phyloP scores from a whole-genome alignment of 2,888 invertebrate species.

The Lampropteryx suffumata region DNA sequence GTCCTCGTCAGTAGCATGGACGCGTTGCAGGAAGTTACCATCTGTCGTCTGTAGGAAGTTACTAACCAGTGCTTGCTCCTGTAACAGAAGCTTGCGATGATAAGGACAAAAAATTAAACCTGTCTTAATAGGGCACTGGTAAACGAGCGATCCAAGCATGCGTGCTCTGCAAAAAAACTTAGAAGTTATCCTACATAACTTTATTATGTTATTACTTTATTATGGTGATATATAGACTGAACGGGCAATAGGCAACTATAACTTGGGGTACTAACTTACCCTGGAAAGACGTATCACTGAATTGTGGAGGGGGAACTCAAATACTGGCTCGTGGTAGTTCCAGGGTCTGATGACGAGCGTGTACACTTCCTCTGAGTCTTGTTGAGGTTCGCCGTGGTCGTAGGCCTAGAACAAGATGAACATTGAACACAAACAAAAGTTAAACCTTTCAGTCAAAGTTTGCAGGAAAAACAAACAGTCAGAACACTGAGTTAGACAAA shows the following conservation, averaged over 20 bases:
- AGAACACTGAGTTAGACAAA: too few species aligned
- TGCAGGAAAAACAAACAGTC: too few species aligned
- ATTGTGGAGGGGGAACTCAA: slow-evolving; percentile 71
- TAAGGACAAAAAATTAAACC: too few species aligned
- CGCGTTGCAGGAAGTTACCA: slow-evolving; percentile 58
- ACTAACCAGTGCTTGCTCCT: slow-evolving; percentile 63
- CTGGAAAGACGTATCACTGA: slow-evolving; percentile 63
- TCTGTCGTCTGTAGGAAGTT: slow-evolving; percentile 57
- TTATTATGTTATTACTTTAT: too few species aligned
- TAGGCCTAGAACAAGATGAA: slow-evolving; percentile 61
- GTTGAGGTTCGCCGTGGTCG: slow-evolving; percentile 78
- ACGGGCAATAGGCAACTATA: too few species aligned
- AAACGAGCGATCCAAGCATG: too few species aligned
- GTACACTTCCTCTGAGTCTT: slow-evolving; percentile 64
- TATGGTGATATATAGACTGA: too few species aligned
- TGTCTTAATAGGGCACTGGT: not conserved
- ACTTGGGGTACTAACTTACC: slow-evolving; percentile 46
- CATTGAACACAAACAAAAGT: too few species aligned
- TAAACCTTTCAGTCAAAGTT: too few species aligned
- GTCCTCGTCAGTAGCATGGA: slow-evolving; percentile 81
- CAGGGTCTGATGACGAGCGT: slow-evolving; percentile 75
- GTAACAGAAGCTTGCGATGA: not conserved
- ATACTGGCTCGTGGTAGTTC: slow-evolving; percentile 82
- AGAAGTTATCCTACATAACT: too few species aligned
- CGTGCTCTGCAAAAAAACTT: too few species aligned